Evolutionary conservation across 2,888 invertebrate genomes (phyloP), one percentile per base, ranked within the genome.

Genomic region (Creontiades dilutus): DNA sequence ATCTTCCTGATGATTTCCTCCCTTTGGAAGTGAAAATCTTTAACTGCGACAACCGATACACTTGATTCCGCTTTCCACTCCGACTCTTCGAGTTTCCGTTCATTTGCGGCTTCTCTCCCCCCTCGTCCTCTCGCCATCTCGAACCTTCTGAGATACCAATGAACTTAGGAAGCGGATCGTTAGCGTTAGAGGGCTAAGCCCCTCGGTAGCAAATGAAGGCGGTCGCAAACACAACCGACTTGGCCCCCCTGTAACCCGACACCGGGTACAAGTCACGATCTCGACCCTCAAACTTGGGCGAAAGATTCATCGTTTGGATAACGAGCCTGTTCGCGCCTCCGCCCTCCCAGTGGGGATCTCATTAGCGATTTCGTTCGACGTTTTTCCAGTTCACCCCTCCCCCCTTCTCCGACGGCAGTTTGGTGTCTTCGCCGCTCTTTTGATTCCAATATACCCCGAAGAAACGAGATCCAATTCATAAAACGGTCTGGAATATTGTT

Each of bases 221-320:
- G 78, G 78, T 78, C 78, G 78, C 78, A 78, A 78, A 78, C 78
- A 78, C 78, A 78, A 78, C 78, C 46, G 78, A 78, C 78, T 78
- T 78, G 46, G 78, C 75, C 78, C 78, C 47, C 46, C n/a, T 37
- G 78, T 78, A 37, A 78, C 78, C 78, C 78, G 37, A 78, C 46
- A 78, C 78, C 78, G 47, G 78, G 37, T 68, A 68, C 85, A 85
- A 85, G 61, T 85, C 85, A 85, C 85, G 85, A 85, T 85, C 85
- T 85, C 61, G 27, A 55, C 85, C 57, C 61, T 85, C 57, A 55
- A 85, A 85, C 85, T 85, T 85, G 27, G 28, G 37, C 85, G 28
- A 85, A 85, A 85, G 85, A 57, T 57, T 85, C 85, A 57, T 82
- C 82, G 82, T 82, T 85, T 85, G 37, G 57, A 52, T 85, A 85